A percentile compares a stretch with the other conserved stretches of the same genome.
Evolutionary conservation across 2,797 vertebrate species (phyloP).

Genomic region (Percopsis omiscomaycus): DNA sequence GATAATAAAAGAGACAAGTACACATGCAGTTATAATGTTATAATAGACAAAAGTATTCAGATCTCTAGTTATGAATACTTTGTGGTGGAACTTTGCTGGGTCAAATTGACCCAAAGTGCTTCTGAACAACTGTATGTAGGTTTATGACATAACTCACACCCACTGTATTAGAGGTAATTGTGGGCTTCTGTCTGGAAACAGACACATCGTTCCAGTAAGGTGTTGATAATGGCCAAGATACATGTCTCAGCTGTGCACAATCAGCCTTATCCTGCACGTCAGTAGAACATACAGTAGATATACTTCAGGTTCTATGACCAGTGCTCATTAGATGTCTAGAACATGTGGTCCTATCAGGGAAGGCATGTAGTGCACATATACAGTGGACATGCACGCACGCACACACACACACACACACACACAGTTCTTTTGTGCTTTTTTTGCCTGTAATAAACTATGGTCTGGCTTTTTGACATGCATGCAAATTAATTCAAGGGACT

Average conservation of each 20-base stretch:
- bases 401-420: slow-evolving; percentile 17
- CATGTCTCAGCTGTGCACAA: slow-evolving; percentile 72
- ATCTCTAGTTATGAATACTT: no score
- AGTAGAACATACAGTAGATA: slow-evolving; percentile 53
- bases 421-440: slow-evolving; percentile 67
- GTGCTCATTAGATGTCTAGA: slow-evolving; percentile 52
- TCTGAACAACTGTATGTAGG: no score
- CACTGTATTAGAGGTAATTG: slow-evolving; percentile 47
- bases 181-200: slow-evolving; percentile 56
- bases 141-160: slow-evolving; percentile 12
- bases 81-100: no score
- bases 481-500: slow-evolving; percentile 78
- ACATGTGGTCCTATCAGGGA: slow-evolving; percentile 58
- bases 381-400: slow-evolving; percentile 4
- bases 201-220: slow-evolving; percentile 66
- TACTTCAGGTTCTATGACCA: slow-evolving; percentile 47
- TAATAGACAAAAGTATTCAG: no score
- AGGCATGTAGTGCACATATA: slow-evolving; percentile 12
- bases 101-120: no score
- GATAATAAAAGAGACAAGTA: no score
- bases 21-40: no score
- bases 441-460: slow-evolving; percentile 72
- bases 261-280: slow-evolving; percentile 53
- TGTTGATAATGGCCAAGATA: slow-evolving; percentile 73
- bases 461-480: slow-evolving; percentile 80